A percentile compares a stretch with the other conserved stretches of the same genome.
Conservation (phyloP, 2,113 vertebrate species). For the Bothrops jararaca region DNA sequence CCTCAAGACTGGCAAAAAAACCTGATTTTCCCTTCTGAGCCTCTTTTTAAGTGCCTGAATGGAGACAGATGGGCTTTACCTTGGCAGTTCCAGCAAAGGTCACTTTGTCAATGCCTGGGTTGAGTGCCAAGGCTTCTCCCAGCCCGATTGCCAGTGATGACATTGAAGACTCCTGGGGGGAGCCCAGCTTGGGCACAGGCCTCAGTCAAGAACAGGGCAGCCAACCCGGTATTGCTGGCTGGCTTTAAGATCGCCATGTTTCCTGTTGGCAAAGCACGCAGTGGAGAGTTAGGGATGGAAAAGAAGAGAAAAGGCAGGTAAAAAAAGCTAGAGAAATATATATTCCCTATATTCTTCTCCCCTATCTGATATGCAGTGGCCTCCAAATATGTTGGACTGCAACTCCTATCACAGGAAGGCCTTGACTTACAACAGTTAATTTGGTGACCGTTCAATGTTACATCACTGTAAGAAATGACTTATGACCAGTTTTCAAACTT, state of each 20-base stretch:
- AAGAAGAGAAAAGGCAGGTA: neutral
- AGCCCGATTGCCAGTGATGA: conserved; percentile 58
- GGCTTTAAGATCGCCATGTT: conserved; percentile 64
- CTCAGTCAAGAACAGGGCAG: conserved; percentile 67
- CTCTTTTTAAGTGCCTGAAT: neutral
- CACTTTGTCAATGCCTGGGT: conserved; percentile 58
- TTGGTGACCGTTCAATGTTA: neutral
- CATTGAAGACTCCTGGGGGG: conserved; percentile 63
- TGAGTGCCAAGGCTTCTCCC: conserved; percentile 42
- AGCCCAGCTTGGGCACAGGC: conserved; percentile 58
- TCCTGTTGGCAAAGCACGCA: conserved; percentile 47
- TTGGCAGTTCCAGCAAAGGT: conserved; percentile 60
- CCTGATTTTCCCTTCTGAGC: neutral
- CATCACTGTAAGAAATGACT: neutral
- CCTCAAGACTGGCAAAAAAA: neutral
- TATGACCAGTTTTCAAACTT: neutral
- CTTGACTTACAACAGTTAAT: neutral
- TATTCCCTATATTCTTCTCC: neutral
- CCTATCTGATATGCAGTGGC: neutral
- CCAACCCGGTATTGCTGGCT: conserved; percentile 36
- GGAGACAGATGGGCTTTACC: conserved; percentile 41
- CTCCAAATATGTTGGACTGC: neutral
- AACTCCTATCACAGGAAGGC: neutral
- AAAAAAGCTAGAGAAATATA: neutral
- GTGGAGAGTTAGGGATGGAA: fast-evolving